Evolutionary conservation across 2,113 vertebrate genomes (phyloP).

Genomic region (Saguinus midas): DNA sequence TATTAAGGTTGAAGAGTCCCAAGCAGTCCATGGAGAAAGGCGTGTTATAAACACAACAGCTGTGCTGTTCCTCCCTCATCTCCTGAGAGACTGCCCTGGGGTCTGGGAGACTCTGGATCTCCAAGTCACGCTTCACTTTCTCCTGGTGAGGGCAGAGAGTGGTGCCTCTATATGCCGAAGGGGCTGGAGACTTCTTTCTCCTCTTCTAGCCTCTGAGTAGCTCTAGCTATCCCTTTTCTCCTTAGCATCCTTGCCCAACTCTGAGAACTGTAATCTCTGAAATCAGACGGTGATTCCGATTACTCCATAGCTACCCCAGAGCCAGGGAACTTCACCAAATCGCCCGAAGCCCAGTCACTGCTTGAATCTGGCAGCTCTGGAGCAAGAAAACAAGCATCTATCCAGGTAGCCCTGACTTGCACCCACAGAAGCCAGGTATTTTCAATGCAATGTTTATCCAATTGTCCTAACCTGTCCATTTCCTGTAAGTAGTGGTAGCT

Average conservation of each 20-base stretch:
- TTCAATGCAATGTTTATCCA: no score
- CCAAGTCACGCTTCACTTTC: neutral
- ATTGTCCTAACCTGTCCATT: neutral
- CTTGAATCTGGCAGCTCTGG: neutral
- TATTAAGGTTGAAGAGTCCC: neutral
- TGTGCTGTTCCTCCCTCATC: neutral
- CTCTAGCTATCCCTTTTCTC: neutral
- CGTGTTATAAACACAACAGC: neutral
- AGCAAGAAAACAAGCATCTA: neutral
- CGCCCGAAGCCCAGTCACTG: neutral
- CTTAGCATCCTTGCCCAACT: neutral
- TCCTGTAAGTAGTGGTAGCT: neutral
- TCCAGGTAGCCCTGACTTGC: neutral
- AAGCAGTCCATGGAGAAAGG: neutral
- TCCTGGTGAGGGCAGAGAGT: rapidly evolving
- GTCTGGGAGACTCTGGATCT: neutral
- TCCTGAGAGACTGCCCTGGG: neutral
- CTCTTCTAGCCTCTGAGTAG: neutral
- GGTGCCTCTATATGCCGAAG: neutral
- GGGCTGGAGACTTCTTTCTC: neutral
- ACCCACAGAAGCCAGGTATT: neutral
- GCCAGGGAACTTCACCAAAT: neutral
- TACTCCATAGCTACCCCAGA: neutral
- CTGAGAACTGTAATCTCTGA: neutral
- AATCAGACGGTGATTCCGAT: neutral